Evolutionary conservation across 1,140 invertebrate species (phyloP), one percentile per base, ranked within the genome.

Genomic region (Trichomalopsis sarcophagae): DNA sequence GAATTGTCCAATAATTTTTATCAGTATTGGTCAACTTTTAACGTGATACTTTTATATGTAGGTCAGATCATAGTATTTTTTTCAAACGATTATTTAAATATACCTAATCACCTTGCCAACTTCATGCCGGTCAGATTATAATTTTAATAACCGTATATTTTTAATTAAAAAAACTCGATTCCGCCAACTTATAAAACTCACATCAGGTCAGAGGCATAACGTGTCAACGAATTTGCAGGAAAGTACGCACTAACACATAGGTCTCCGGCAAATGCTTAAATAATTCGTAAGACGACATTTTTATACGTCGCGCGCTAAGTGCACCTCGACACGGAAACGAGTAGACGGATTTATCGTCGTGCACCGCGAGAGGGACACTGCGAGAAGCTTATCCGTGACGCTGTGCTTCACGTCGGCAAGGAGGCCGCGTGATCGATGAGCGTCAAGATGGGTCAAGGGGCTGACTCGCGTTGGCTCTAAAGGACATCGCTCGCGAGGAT

Each of bases 281-380:
- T 75, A 82, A 82, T 83, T 83, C n/a, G 73, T 36, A 17, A 2
- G 23, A 80, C 21, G 47, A 84, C 47, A 84, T 81, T 85, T 85
- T 85, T 85, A 75, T 76, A 50, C 69, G 50, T 80, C 47, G 33
- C 1, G 81, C n/a, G 55, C 1, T 81, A 86, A 87, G 68, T 78
- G 83, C 73, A 47, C 33, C 75, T 62, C 82, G 69, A 71, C 81
- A 84, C 77, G 73, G 55, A 85, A 85, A 77, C 23, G 30, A 66
- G 13, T 40, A 36, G 30, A 84, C 40, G 79, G 84, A 89, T 88
- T 89, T 84, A 88, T 89, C 73, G 76, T 55, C 14, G 36, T 36
- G 69, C 17, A 3, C 44, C 50, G 50, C 36, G 33, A 44, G 73
- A 69, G 71, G 36, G 27, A 83, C 68, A 81, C 55, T 62, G 55